Base-by-base conservation (phyloP, 2,797 vertebrate species). In the Centropyge bicolor region DNA sequence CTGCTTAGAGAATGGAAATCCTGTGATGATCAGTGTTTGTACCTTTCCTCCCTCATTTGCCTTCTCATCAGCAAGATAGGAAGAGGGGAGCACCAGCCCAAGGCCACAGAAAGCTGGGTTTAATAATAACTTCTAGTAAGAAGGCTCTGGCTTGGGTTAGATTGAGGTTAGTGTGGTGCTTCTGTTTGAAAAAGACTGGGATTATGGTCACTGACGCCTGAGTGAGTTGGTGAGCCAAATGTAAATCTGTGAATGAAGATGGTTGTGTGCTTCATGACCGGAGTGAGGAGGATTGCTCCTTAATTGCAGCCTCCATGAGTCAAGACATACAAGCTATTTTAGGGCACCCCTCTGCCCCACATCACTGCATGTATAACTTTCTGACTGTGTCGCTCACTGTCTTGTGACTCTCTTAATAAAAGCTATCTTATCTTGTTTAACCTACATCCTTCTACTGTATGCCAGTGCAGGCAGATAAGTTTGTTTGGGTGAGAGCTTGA, bases 381-480 rank as follows among this genome's bases (percentile, higher is more conserved):
- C 80, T 77, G 22, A 65, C 76, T 77, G 49, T 59, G 40, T 78
- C 46, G 80, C 13, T 61, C 16, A 7, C 51, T 60, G 68, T 87
- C 80, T 78, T 80, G 27, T 82, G 75, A 86, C 45, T 82, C 70
- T n/a, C n/a, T n/a, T n/a, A n/a, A n/a, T n/a, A n/a, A n/a, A n/a
- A n/a, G n/a, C n/a, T n/a, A n/a, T n/a, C n/a, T n/a, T n/a, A n/a
- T n/a, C n/a, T 54, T 62, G 54, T 76, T 86, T 81, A 51, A 45
- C 54, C 27, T 45, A 35, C 56, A 82, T 73, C 40, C 57, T 48
- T 65, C 36, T 55, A n/a, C 62, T 63, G 5, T 59, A 31, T 46
- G 24, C 71, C 52, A 59, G 56, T 64, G 59, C 19, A 66, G 61
- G 45, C 69, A 74, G 61, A 74, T 56, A 31, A 35, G 40, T 36